Base-by-base conservation (phyloP, 2,888 invertebrate species). In the Dasysyrphus tricinctus region DNA sequence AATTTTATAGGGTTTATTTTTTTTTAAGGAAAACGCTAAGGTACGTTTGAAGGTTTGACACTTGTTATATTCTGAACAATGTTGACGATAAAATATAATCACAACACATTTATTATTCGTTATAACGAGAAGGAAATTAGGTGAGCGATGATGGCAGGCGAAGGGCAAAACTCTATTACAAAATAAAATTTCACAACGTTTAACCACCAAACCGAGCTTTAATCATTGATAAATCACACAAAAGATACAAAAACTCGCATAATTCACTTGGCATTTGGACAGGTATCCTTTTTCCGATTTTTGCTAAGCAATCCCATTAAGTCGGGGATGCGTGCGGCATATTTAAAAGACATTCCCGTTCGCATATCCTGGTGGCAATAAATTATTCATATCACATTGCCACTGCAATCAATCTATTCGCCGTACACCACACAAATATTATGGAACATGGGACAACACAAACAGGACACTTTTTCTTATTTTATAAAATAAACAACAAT, bases 301-400 rank as follows among this genome's bases (percentile, higher is more conserved):
- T 19, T 47, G 24, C 65, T 65, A 72, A 84, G 56, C 57, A 69
- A 69, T 72, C 76, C 76, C 73, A 73, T 80, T 77, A 70, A 44
- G 56, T 14, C 56, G 44, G 57, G 44, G 56, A 75, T 72, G 59
- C 49, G 65, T 61, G 47, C 56, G 61, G 51, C 77, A 77, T 73
- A 78, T 74, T 82, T 78, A 56, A 67, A 16, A 61, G 51, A 65
- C 59, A 70, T 63, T 56, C 42, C 42, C 63, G 16, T 73, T 24
- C 42, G 56, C 49, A 54, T 67, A 74, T 74, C 49, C 59, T 72
- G 73, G 51, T 54, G 51, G 56, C 51, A 85, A 80, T 80, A 85
- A 80, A 80, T 80, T 85, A 85, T 85, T 85, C 80, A 76, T 80
- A 80, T 85, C 76, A 73, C 84, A 85, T 77, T 76, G 73, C 67